Evolutionary conservation across 2,888 invertebrate genomes (phyloP), one percentile per base, ranked within the genome.

Genomic region (Disparrhopalites patrizii): DNA sequence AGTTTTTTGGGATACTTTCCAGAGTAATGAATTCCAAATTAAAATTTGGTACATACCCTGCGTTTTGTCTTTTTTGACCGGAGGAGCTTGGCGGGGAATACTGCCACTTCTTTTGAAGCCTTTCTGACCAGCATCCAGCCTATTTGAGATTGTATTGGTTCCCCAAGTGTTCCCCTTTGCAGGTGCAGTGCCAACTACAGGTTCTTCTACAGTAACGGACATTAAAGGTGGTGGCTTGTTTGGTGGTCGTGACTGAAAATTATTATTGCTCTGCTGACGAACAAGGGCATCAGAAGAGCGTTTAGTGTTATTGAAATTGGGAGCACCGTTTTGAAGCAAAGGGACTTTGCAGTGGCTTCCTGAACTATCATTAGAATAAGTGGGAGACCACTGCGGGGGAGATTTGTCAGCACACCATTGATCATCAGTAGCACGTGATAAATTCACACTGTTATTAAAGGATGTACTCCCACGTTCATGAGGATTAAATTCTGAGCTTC

Each of bases 31-130:
- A 47, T 47, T 7, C 13, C 47, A 47, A 36, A 47, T 10, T 47
- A 36, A 56, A 8, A 31, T 18, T 13, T 27, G 50, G 2, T 15
- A 51, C 28, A 18, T 30, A 54, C 43, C 36, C 20, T 36, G 40
- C 15, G 10, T 10, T 25, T 25, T 62, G n/a, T 54, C 28, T 51
- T 38, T 54, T 54, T 54, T 62, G 15, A 40, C 23, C 8, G 62
- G 62, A 23, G 27, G n/a, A 27, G 15, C 28, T 47, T 47, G 27
- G 3, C 28, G 27, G n/a, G 60, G 30, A 36, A 4, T 52, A 20
- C 15, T 4, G 5, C 13, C 52, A 4, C 4, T n/a, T n/a, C 43
- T 5, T 43, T 43, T 43, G 15, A 15, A 10, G 43, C 5, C 43
- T 43, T 43, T 15, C n/a, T 43, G 52, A 15, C n/a, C 8, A 52